Conservation (phyloP, 1,140 invertebrate species). For the Penaeus indicus region DNA sequence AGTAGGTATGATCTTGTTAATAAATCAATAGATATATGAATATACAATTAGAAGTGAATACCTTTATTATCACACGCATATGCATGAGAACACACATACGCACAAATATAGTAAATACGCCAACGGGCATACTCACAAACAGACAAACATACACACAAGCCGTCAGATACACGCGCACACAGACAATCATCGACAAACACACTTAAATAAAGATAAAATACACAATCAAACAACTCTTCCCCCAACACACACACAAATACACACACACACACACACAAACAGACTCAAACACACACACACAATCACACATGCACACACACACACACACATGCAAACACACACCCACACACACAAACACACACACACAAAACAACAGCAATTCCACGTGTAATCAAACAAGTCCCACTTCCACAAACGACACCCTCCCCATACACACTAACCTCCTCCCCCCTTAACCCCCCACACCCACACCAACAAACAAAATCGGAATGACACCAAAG, state of each 20-base stretch:
- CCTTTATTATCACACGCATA: background rate
- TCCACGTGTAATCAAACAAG: no score
- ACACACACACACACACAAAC: conserved; percentile 9
- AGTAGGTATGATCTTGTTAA: no score
- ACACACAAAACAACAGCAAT: no score
- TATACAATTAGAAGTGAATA: background rate
- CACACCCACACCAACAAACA: no score
- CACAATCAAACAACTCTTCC: background rate
- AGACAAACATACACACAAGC: conserved; percentile 29
- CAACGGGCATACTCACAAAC: background rate
- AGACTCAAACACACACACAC: background rate
- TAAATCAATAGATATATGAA: no score
- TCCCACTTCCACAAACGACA: no score
- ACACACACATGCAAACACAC: background rate
- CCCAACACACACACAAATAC: background rate
- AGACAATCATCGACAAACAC: background rate
- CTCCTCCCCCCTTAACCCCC: no score
- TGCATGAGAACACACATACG: background rate
- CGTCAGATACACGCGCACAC: background rate
- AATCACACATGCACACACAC: background rate
- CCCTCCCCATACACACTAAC: no score
- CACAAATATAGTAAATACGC: background rate
- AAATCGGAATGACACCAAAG: no score
- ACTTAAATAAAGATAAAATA: background rate
- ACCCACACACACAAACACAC: background rate